Percentiles rank a stretch among this genome's conserved stretches.
phyloP scores from a whole-genome alignment of 1,140 invertebrate genomes.

The Panulirus ornatus region DNA sequence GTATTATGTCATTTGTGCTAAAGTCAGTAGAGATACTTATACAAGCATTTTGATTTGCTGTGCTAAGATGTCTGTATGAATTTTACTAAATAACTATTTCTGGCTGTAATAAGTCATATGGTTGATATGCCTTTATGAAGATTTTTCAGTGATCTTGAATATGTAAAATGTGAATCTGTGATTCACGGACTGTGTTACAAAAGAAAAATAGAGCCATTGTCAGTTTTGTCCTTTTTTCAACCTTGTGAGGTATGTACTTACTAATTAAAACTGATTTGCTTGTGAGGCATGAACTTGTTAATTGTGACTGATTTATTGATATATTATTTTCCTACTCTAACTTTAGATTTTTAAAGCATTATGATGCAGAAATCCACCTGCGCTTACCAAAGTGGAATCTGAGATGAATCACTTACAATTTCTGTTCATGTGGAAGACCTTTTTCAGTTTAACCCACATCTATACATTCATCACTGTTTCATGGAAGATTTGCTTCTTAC shows the following conservation, averaged over 20 bases:
- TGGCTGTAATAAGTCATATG: neutral
- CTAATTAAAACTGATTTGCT: neutral
- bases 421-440: too few relatives aligned
- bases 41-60: conserved; percentile 32
- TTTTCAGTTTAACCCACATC: too few relatives aligned
- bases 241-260: neutral
- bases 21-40: neutral
- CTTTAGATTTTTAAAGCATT: too few relatives aligned
- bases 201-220: conserved; percentile 27
- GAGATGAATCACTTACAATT: too few relatives aligned
- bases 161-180: conserved; percentile 45
- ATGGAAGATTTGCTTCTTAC: too few relatives aligned
- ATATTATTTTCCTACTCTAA: too few relatives aligned
- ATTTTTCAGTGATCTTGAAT: conserved; percentile 20
- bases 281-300: neutral
- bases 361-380: too few relatives aligned
- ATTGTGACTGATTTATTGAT: neutral
- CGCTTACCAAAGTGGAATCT: too few relatives aligned
- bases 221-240: neutral
- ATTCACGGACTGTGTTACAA: conserved; percentile 37
- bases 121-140: conserved; percentile 27
- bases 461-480: too few relatives aligned
- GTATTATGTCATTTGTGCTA: neutral
- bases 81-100: conserved; percentile 15
- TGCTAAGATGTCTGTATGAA: conserved; percentile 22